Evolutionary conservation across 2,113 vertebrate species (phyloP), one percentile per base, ranked within the genome.

Genomic region (Aix galericulata): DNA sequence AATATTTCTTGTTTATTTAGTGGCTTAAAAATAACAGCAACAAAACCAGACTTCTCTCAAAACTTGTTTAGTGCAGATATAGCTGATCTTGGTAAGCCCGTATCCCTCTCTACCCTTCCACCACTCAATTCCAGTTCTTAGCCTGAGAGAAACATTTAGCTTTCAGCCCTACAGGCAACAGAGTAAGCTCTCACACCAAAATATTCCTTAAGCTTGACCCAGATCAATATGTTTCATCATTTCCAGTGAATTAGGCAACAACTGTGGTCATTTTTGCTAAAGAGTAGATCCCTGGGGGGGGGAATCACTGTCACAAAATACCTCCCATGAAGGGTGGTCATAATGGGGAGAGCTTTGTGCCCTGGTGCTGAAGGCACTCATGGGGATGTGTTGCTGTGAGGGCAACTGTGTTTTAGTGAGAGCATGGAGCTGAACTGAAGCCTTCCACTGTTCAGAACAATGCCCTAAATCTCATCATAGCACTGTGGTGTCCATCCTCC

Each of bases 1-100:
- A 94, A 91, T 92, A 95, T 91, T 94, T 88, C 82, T 95, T 91
- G 22, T 82, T 96, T 94, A 82, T 91, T 92, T 84, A 44, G 25
- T 77, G 58, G 16, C 69, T 89, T 95, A 62, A 94, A 95, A 94
- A 94, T 79, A 84, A 34, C 74, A 82, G 38, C 42, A 64, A 68
- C 29, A 81, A 82, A 82, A 75, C 0, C 52, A 89, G 74, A 63
- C 18, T 42, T 87, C 9, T 50, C 91, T 76, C 78, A 74, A 92
- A 94, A 87, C 27, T 52, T 85, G 67, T 34, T 76, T 60, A 68
- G 63, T 69, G 71, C 46, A 80, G 55, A 77, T 44, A 62, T 64
- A 80, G 12, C 38, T 71, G 50, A 40, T 75, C 73, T 86, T 64
- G 9, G n/a, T 88, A 86, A 93, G 56, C 23, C 72, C 36, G 6